phyloP scores from a whole-genome alignment of 2,888 invertebrate genomes.

The Iselma pallidipennis region DNA sequence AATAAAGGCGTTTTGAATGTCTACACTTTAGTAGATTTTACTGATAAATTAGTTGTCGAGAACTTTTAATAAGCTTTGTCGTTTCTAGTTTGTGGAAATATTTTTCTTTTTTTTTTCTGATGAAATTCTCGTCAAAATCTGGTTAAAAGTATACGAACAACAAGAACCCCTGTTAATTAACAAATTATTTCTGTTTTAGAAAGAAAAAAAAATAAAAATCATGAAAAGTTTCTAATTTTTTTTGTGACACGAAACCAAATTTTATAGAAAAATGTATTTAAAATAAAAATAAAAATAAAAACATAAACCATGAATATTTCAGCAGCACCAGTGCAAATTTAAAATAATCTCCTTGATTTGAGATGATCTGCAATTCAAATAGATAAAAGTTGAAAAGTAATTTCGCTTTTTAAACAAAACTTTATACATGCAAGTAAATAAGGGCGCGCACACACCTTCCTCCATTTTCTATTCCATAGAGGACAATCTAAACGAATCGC shows the following conservation, averaged over 20 bases:
- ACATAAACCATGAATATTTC: not conserved
- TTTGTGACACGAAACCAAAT: no score
- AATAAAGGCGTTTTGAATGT: not conserved
- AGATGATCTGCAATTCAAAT: slow-evolving; percentile 22
- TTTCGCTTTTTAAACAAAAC: not conserved
- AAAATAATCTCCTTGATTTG: slow-evolving; percentile 5
- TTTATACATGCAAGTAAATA: not conserved
- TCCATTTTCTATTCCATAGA: not conserved
- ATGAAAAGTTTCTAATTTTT: no score
- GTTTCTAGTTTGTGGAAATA: not conserved
- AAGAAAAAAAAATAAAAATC: not conserved
- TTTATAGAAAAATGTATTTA: no score
- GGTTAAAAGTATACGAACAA: not conserved
- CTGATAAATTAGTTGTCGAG: slow-evolving; percentile 1
- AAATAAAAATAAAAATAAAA: not conserved
- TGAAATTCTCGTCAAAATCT: not conserved
- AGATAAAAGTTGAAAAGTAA: slow-evolving; percentile 15
- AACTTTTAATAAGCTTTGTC: slow-evolving; percentile 2
- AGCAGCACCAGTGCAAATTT: not conserved
- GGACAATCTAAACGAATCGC: not conserved
- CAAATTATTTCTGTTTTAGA: not conserved
- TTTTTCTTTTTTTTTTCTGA: not conserved
- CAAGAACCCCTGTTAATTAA: not conserved
- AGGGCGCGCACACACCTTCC: not conserved
- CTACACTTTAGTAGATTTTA: not conserved